Conservation (phyloP, 2,888 invertebrate species). For the Tetragnatha montana region DNA sequence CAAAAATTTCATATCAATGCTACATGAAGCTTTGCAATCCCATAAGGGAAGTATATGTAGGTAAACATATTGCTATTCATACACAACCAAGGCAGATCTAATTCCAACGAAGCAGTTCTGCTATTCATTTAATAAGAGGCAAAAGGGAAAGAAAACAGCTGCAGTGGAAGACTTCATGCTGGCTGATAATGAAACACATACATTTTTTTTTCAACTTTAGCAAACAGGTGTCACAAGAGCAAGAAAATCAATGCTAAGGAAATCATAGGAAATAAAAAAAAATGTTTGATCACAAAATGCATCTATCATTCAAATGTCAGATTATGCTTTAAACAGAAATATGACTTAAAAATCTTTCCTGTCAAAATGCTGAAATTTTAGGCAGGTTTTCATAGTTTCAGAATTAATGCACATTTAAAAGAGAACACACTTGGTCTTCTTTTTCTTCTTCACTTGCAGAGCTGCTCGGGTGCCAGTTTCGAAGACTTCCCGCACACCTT, state of each 20-base stretch:
- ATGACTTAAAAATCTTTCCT: conserved; percentile 18
- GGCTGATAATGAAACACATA: neutral
- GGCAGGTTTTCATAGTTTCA: conserved; percentile 5
- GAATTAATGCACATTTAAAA: conserved; percentile 26
- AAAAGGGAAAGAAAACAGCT: conserved; percentile 50
- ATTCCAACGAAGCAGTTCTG: neutral
- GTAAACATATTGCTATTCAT: neutral
- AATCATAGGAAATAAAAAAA: conserved; percentile 28
- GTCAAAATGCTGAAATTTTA: conserved; percentile 38
- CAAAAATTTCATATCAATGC: neutral
- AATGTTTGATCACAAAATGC: conserved; percentile 56
- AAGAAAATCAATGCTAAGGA: conserved; percentile 38
- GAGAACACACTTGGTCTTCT: conserved; percentile 49
- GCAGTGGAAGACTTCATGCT: conserved; percentile 67
- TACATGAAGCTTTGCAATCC: neutral
- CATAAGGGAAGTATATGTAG: neutral
- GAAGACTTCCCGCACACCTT: conserved; percentile 98
- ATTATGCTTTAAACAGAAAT: conserved; percentile 26
- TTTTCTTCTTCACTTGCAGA: conserved; percentile 67
- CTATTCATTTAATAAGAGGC: neutral
- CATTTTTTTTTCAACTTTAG: conserved; percentile 22
- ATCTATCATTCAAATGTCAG: conserved; percentile 42
- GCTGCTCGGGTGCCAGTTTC: conserved; percentile 89
- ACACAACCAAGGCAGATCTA: neutral
- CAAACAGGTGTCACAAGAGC: conserved; percentile 28